phyloP scores from a whole-genome alignment of 53 echinoderm and acorn worm genomes.

The Actinopyga echinites region DNA sequence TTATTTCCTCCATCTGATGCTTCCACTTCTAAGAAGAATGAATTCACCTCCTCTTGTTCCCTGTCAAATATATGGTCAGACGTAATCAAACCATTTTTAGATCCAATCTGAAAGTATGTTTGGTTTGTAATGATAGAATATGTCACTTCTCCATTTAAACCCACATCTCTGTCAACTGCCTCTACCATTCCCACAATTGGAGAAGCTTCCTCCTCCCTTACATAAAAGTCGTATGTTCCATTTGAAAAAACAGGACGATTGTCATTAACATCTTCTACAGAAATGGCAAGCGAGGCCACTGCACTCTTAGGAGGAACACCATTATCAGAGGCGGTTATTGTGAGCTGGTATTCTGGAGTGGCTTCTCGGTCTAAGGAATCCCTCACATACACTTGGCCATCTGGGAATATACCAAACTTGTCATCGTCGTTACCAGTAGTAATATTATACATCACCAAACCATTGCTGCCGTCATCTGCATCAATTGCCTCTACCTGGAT shows the following conservation, averaged over 20 bases:
- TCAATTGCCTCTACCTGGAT: slow-evolving; percentile 69
- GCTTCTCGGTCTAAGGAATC: slow-evolving; percentile 75
- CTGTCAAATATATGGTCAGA: slow-evolving; percentile 71
- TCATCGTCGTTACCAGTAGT: slow-evolving; percentile 68
- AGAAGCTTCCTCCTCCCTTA: slow-evolving; percentile 61
- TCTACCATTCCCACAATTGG: slow-evolving; percentile 70
- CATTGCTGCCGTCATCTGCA: slow-evolving; percentile 84
- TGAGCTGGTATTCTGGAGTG: slow-evolving; percentile 58
- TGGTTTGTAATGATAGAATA: slow-evolving; percentile 70
- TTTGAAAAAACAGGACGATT: slow-evolving; percentile 86
- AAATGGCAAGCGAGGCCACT: slow-evolving; percentile 50
- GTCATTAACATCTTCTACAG: slow-evolving; percentile 86
- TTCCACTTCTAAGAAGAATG: slow-evolving; percentile 60
- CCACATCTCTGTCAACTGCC: slow-evolving; percentile 73
- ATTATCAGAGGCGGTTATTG: slow-evolving; percentile 71
- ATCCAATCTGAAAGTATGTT: slow-evolving; percentile 61
- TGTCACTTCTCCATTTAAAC: slow-evolving; percentile 70
- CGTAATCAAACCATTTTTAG: slow-evolving; percentile 65
- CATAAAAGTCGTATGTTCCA: slow-evolving; percentile 74
- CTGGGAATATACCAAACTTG: slow-evolving; percentile 89
- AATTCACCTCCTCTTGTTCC: slow-evolving; percentile 58
- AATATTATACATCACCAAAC: slow-evolving; percentile 73
- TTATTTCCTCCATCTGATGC: slow-evolving; percentile 71
- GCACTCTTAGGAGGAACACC: slow-evolving; percentile 76
- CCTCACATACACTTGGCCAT: slow-evolving; percentile 87